Evolutionary conservation across 35 echinoderm and acorn worm species (phyloP).

Genomic region (Apostichopus californicus): DNA sequence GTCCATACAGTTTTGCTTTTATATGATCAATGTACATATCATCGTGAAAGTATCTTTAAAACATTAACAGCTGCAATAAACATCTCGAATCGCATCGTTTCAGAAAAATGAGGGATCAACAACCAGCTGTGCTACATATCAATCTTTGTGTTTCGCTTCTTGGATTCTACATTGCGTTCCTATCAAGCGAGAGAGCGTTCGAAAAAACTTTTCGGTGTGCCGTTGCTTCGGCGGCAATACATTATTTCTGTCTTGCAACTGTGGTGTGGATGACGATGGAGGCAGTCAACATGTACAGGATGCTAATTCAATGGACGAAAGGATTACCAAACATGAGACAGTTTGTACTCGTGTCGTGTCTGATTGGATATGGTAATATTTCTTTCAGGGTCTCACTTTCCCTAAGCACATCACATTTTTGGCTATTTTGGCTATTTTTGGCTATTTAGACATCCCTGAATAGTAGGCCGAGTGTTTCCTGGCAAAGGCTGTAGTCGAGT

Average conservation of each 20-base stretch:
- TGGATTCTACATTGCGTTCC: conserved; percentile 14
- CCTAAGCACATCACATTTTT: no score
- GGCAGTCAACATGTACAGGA: background rate
- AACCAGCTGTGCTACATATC: background rate
- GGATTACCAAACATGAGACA: background rate
- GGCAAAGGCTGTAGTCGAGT: no score
- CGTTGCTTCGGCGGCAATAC: background rate
- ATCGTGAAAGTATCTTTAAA: no score
- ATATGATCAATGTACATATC: no score
- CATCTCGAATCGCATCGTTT: background rate
- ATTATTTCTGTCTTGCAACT: conserved; percentile 16
- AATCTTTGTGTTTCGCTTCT: conserved; percentile 20
- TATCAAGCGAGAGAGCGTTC: background rate
- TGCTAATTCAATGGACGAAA: background rate
- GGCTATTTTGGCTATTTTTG: no score
- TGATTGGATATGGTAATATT: conserved; percentile 15
- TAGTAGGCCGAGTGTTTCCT: no score
- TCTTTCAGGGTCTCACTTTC: background rate
- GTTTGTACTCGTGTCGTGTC: background rate
- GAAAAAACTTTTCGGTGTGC: background rate
- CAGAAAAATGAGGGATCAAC: background rate
- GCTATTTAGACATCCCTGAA: no score
- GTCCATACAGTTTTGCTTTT: no score
- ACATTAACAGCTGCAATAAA: background rate
- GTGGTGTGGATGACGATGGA: conserved; percentile 19